Evolutionary conservation across 1,140 invertebrate genomes (phyloP).

Genomic region (Temnothorax longispinosus): DNA sequence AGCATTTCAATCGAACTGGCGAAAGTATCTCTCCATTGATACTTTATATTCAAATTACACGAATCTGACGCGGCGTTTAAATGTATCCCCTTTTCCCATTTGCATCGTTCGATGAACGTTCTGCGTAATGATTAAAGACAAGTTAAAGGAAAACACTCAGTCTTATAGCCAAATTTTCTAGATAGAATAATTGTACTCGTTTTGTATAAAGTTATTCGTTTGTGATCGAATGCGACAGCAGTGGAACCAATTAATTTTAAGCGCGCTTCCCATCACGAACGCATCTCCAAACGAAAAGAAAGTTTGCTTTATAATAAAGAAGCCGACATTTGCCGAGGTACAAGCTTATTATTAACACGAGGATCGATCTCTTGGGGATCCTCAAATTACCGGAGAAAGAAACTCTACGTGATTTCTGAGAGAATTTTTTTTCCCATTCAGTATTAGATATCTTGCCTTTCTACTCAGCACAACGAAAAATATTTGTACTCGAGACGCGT

Average conservation of each 20-base stretch:
- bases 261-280: constrained; percentile 8
- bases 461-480: constrained; percentile 52
- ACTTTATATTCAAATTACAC: too few relatives aligned
- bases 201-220: constrained; percentile 53
- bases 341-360: constrained; percentile 37
- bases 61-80: background rate
- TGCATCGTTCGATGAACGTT: background rate
- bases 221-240: constrained; percentile 39
- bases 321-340: background rate
- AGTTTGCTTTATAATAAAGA: constrained; percentile 20
- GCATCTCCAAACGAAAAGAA: background rate
- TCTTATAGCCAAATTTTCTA: constrained; percentile 52
- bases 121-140: constrained; percentile 1
- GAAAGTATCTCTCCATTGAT: too few relatives aligned
- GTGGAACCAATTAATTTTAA: constrained; percentile 60
- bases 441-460: constrained; percentile 56
- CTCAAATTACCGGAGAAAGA: background rate
- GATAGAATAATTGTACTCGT: constrained; percentile 33
- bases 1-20: background rate
- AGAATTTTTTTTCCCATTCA: constrained; percentile 37
- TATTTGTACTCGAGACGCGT: constrained; percentile 6
- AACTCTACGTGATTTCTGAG: constrained; percentile 14
- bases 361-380: background rate
- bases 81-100: constrained; percentile 16
- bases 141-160: background rate